Conservation (phyloP, 2,113 vertebrate genomes). For the Diphyllodes magnificus region DNA sequence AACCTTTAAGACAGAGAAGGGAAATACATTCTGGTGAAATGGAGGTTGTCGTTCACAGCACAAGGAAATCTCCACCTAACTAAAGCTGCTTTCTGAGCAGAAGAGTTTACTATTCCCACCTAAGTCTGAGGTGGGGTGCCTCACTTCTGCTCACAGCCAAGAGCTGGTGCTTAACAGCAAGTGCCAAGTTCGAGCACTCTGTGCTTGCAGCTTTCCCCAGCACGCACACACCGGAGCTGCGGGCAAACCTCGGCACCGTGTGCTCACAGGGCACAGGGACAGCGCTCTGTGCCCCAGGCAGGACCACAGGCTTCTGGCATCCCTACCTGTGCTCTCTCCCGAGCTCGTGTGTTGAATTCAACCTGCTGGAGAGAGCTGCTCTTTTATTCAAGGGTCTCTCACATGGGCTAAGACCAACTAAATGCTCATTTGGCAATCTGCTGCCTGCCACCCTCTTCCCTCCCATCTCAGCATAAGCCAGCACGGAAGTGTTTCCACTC, state of each 20-base stretch:
- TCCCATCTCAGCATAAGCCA: neutral
- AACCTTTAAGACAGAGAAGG: conserved; percentile 74
- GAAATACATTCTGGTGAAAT: neutral
- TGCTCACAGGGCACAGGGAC: neutral
- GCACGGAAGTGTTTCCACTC: neutral
- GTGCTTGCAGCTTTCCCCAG: neutral
- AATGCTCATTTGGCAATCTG: neutral
- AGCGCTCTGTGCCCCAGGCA: accelerated
- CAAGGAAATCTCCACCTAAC: neutral
- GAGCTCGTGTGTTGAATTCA: neutral
- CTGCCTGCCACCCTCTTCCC: neutral
- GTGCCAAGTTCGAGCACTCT: neutral
- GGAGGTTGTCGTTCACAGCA: neutral
- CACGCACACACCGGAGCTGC: neutral
- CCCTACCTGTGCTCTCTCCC: accelerated
- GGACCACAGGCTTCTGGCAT: neutral
- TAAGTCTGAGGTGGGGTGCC: neutral
- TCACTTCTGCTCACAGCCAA: neutral
- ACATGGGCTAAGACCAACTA: neutral
- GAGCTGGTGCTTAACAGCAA: neutral
- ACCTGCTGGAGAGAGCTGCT: neutral
- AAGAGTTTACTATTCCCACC: neutral
- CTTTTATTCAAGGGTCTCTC: neutral
- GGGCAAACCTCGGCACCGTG: neutral
- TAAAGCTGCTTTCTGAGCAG: neutral